A percentile compares a stretch with the other conserved stretches of the same genome.
Conservation (phyloP, 2,888 invertebrate genomes). For the Incurvaria masculella region DNA sequence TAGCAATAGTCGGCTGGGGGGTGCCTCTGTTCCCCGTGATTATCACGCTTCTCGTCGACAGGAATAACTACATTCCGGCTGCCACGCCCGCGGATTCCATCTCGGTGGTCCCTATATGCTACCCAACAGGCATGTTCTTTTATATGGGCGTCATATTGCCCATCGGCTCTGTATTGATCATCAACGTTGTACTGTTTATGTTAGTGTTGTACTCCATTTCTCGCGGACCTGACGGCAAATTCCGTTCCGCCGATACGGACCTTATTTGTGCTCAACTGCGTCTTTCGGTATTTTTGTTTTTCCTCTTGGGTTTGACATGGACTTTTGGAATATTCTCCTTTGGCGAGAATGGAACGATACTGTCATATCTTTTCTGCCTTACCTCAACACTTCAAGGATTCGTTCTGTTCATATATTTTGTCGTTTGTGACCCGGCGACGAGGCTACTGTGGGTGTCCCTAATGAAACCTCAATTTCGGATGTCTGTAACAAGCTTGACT, state of each 20-base stretch:
- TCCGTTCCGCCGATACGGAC: constrained; percentile 37
- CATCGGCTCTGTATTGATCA: constrained; percentile 43
- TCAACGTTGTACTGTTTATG: constrained; percentile 53
- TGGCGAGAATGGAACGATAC: constrained; percentile 38
- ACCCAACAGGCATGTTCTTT: constrained; percentile 49
- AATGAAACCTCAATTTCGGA: constrained; percentile 32
- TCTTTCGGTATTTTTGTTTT: constrained; percentile 56
- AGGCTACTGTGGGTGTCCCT: constrained; percentile 50
- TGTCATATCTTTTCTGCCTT: constrained; percentile 62
- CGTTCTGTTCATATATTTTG: constrained; percentile 59
- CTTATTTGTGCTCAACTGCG: constrained; percentile 49
- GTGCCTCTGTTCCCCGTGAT: constrained; percentile 55
- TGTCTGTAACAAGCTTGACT: background rate
- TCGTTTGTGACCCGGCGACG: constrained; percentile 53
- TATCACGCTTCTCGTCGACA: constrained; percentile 38
- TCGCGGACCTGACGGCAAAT: constrained; percentile 47
- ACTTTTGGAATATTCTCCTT: constrained; percentile 58
- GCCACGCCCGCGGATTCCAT: constrained; percentile 17
- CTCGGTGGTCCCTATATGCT: constrained; percentile 39
- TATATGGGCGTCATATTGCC: constrained; percentile 52
- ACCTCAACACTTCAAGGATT: constrained; percentile 62
- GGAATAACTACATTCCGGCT: constrained; percentile 41
- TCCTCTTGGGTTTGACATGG: constrained; percentile 60
- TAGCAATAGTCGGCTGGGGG: constrained; percentile 62
- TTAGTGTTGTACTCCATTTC: constrained; percentile 53